Conservation (phyloP, 2,888 invertebrate species). For the Rotaria sp. region DNA sequence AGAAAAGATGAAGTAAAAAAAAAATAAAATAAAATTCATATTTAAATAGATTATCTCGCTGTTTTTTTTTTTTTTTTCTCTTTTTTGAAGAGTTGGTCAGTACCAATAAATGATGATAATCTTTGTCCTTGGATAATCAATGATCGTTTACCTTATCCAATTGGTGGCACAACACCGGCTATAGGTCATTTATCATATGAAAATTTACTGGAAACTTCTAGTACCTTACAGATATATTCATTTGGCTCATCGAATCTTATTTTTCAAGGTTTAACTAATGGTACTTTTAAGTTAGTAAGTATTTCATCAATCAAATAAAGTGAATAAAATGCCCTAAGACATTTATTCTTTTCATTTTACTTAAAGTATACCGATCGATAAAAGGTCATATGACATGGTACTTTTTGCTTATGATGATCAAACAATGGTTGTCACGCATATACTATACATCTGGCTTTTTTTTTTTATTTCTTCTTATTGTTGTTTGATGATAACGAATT, state of each 20-base stretch:
- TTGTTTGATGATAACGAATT: background rate
- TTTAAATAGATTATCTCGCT: too few relatives aligned
- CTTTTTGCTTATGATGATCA: background rate
- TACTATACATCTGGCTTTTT: background rate
- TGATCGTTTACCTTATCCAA: slow-evolving; percentile 30
- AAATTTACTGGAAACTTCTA: background rate
- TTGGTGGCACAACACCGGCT: slow-evolving; percentile 8
- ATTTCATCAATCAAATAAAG: background rate
- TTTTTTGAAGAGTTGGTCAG: background rate
- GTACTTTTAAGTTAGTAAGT: slow-evolving; percentile 4
- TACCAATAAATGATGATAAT: background rate
- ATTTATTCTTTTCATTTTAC: background rate
- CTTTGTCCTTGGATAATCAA: background rate
- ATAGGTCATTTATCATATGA: background rate
- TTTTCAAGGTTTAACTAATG: slow-evolving; percentile 25
- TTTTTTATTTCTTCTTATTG: background rate
- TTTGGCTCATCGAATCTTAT: background rate
- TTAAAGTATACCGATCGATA: background rate
- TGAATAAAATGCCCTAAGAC: background rate
- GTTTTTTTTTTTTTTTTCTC: background rate
- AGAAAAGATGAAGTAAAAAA: slow-evolving; percentile 6
- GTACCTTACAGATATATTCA: background rate
- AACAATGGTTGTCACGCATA: background rate
- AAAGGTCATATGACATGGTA: slow-evolving; percentile 14
- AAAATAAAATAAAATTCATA: too few relatives aligned